Evolutionary conservation across 2,888 invertebrate species (phyloP).

Genomic region (Rhabditoides inermis): DNA sequence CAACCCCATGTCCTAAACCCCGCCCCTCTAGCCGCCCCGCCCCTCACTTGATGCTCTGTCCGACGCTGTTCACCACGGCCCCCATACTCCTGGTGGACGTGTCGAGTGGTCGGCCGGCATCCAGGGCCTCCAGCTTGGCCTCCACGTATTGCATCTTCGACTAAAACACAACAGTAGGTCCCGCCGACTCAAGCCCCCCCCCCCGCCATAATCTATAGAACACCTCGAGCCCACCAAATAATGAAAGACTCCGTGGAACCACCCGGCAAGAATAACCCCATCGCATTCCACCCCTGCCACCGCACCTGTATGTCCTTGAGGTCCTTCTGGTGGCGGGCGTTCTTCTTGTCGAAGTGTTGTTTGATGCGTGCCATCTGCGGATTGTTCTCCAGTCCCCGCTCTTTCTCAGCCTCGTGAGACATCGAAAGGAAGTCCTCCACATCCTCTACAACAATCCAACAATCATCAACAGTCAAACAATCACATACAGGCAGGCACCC

Average conservation of each 20-base stretch:
- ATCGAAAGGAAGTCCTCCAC: constrained; percentile 90
- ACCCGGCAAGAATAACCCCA: not conserved
- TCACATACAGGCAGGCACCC: not conserved
- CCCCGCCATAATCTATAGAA: not conserved
- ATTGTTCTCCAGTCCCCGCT: constrained; percentile 59
- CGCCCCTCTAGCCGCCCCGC: not conserved
- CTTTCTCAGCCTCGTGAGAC: constrained; percentile 56
- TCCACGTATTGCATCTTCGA: constrained; percentile 55
- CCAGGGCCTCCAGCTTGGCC: not conserved
- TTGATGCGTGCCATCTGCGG: constrained; percentile 84
- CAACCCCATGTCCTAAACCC: not conserved
- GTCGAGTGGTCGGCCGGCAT: constrained; percentile 58
- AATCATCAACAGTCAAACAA: not conserved
- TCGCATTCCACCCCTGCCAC: not conserved
- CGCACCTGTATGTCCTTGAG: constrained; percentile 73
- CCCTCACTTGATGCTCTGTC: constrained; percentile 82
- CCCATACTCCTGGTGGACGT: constrained; percentile 1
- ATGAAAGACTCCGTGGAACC: not conserved
- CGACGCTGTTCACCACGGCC: constrained; percentile 82
- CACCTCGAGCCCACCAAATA: not conserved
- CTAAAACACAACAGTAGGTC: constrained; percentile 57
- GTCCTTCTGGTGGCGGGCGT: constrained; percentile 86
- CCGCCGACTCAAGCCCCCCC: not conserved
- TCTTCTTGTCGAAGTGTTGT: constrained; percentile 91
- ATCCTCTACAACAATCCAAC: constrained; percentile 66